A percentile compares a stretch with the other conserved stretches of the same genome.
Conservation (phyloP, 2,797 vertebrate genomes). For the Corythornis leucogaster region DNA sequence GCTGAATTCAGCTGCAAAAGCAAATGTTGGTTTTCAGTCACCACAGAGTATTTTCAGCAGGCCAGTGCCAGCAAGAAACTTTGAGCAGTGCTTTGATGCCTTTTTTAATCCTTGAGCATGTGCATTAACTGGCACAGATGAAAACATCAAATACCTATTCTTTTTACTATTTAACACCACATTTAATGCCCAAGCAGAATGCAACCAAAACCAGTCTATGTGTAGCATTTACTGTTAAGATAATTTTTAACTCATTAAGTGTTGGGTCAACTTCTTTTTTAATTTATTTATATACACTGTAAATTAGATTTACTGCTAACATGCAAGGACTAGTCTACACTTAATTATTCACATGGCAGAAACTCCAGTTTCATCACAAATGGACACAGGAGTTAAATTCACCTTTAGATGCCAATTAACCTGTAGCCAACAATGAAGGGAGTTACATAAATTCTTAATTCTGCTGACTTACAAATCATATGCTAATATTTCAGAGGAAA, state of each 20-base stretch:
- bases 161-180: neutral
- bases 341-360: neutral
- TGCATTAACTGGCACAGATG: neutral
- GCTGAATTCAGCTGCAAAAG: neutral
- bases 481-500: neutral
- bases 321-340: neutral
- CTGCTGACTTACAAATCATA: neutral
- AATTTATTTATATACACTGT: neutral
- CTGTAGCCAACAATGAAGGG: neutral
- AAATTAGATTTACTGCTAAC: neutral
- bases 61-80: neutral
- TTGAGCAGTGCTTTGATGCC: neutral
- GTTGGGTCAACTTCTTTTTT: neutral
- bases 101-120: neutral
- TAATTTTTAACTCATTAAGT: neutral
- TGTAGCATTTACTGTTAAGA: neutral
- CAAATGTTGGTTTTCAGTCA: neutral
- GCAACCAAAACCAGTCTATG: neutral
- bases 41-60: neutral
- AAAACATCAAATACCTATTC: neutral
- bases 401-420: neutral
- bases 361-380: constrained; percentile 4
- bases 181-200: neutral
- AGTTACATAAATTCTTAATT: neutral
- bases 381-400: neutral